Evolutionary conservation across 2,888 invertebrate genomes (phyloP).

Genomic region (Tribolium freemani): DNA sequence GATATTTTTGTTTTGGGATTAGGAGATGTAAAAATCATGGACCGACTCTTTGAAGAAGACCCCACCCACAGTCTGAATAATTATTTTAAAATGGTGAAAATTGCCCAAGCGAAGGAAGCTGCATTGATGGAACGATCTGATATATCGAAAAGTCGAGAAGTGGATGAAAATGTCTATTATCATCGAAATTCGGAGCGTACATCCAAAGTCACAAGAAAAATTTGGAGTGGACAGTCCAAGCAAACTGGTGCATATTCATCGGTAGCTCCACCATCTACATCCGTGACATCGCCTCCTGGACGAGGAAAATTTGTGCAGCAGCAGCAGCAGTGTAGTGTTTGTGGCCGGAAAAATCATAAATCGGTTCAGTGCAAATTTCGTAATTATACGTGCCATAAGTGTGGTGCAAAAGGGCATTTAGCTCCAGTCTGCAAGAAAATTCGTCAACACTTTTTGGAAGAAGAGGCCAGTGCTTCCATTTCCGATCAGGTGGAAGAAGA

Average conservation of each 20-base stretch:
- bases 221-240: neutral
- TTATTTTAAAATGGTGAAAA: neutral
- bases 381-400: slow-evolving; percentile 4
- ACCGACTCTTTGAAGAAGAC: slow-evolving; percentile 9
- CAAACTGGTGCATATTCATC: neutral
- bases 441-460: neutral
- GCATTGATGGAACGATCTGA: neutral
- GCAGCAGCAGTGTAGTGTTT: neutral
- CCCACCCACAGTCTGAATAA: neutral
- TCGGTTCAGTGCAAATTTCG: neutral
- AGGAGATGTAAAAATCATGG: neutral
- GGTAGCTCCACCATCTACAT: neutral
- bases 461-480: neutral
- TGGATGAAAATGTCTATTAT: neutral
- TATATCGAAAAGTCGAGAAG: neutral
- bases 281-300: neutral
- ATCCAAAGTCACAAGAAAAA: neutral
- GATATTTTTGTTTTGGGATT: slow-evolving; percentile 17
- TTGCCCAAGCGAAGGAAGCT: neutral
- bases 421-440: neutral
- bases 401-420: neutral
- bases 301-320: neutral
- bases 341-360: neutral
- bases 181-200: neutral
- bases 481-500: neutral